phyloP scores from a whole-genome alignment of 1,140 invertebrate species.

The Nilaparvata lugens region DNA sequence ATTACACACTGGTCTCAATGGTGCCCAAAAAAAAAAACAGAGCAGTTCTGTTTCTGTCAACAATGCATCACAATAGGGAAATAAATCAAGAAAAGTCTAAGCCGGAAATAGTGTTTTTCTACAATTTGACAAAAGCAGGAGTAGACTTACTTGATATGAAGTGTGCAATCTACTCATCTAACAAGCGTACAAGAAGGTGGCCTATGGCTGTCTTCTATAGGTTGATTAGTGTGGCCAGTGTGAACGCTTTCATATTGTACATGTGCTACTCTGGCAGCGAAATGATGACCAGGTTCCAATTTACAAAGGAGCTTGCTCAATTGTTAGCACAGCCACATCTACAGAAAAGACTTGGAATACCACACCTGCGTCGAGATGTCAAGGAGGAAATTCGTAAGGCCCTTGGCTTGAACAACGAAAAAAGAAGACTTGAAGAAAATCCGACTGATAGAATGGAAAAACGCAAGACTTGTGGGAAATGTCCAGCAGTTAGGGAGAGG shows the following conservation, averaged over 20 bases:
- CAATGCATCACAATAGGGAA: conserved; percentile 24
- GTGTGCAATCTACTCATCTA: conserved; percentile 25
- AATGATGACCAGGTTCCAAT: conserved; percentile 17
- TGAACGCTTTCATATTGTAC: conserved; percentile 15
- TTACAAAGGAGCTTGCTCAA: conserved; percentile 23
- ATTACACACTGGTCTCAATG: conserved; percentile 27
- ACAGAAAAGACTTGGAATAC: conserved; percentile 21
- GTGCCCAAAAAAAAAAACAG: conserved; percentile 28
- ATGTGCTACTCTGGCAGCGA: not conserved
- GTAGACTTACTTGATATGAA: conserved; percentile 31
- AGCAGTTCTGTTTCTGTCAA: conserved; percentile 25
- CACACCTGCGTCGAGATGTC: conserved; percentile 1
- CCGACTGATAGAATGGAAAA: not conserved
- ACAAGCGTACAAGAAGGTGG: conserved; percentile 27
- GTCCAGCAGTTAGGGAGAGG: conserved; percentile 4
- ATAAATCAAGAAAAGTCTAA: conserved; percentile 22
- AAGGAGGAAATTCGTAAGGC: not conserved
- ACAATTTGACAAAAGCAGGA: conserved; percentile 30
- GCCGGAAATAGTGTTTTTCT: conserved; percentile 26
- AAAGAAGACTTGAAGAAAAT: too few species aligned
- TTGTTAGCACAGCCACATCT: conserved; percentile 19
- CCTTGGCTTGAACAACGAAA: too few species aligned
- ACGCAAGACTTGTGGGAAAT: conserved; percentile 6
- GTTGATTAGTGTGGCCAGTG: conserved; percentile 22
- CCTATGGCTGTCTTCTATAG: conserved; percentile 29